Base-by-base conservation (phyloP, 64 coral and sea anemone genomes). In the Hydrozoanthus tunicans region DNA sequence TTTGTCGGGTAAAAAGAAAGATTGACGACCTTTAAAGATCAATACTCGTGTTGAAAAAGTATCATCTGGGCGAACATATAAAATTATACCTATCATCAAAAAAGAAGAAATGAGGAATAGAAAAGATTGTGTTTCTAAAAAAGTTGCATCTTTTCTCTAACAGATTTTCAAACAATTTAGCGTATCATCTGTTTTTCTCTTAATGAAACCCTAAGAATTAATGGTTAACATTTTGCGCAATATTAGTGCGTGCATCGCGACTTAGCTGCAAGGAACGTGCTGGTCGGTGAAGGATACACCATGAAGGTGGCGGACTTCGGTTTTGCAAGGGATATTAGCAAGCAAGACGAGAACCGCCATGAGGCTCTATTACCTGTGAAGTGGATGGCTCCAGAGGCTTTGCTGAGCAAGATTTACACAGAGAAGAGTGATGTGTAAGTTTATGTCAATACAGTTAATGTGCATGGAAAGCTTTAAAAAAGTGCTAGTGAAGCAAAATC, bases 271-370 rank as follows among this genome's bases (percentile, higher is more conserved):
- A 77, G 82, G 14, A 95, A 95, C 58, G 91, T 95, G 55, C 66
- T 95, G 32, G 90, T 95, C 2, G 93, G 93, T 24, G 64, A 91
- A 12, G 90, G 89, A 24, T 92, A 81, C 70, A 90, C 89, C 3
- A 95, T 95, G 93, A 95, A 95, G 78, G 90, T 95, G 12, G 89
- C 90, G 9, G 90, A 95, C 75, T 95, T 95, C 77, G 94, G 90
- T 90, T 61, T 92, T 57, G 90, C 94, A 58, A 76, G 90, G 60
- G 94, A 95, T 85, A 81, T 95, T 52, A 92, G 92, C 70, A 72
- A 92, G 68, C 75, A 92, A 73, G 80, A 92, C 60, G 76, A 89
- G n/a, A 81, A 95, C 64, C 76, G 92, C 0, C 91, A 95, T 54
- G 86, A 90, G 62, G 90, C 77, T 43, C 53, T 95, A 10, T 78